Evolutionary conservation across 2,888 invertebrate genomes (phyloP), one percentile per base, ranked within the genome.

Genomic region (Agonopterix arenella): DNA sequence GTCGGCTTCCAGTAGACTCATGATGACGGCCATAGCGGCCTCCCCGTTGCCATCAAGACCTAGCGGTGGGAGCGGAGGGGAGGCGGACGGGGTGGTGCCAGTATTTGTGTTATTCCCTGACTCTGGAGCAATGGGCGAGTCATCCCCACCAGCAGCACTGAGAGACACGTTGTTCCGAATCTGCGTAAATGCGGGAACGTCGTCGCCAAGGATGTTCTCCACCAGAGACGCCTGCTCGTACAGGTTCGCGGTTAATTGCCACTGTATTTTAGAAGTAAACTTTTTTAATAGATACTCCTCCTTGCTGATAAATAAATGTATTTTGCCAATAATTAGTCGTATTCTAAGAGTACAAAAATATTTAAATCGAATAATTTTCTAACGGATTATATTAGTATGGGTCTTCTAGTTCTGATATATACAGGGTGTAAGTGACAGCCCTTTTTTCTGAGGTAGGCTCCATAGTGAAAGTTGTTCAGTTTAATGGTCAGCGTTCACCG

Each of bases 11-110:
- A 97, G 82, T 18, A 97, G 90, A 73, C 95, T 96, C 96, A 97
- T 96, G 62, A 97, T 96, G 59, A 96, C 96, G 1, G 96, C 96
- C 96, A 97, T 96, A 4, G 96, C 95, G 2, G 96, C 96, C 71
- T 97, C 97, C 62, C 96, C 96, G 71, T 95, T 95, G 42, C 94
- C 95, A 67, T 95, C 95, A 44, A 91, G 90, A 0, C 70, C 69
- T 2, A 78, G 64, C 0, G 77, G 61, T 0, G 76, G 71, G 10
- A 78, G 64, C 0, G 77, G 77, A 4, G 80, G 80, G 2, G 79
- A 73, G 3, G 49, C 48, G 8, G 70, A 54, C 1, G 73, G 66
- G 1, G 76, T 61, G 0, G 66, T 53, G 11, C 38, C 53, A 2
- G 60, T 7, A 0, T 54, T 45, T 9, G 52, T 11, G 0, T 37